Evolutionary conservation across 2,797 vertebrate species (phyloP), one percentile per base, ranked within the genome.

Genomic region (Scleropages formosus): DNA sequence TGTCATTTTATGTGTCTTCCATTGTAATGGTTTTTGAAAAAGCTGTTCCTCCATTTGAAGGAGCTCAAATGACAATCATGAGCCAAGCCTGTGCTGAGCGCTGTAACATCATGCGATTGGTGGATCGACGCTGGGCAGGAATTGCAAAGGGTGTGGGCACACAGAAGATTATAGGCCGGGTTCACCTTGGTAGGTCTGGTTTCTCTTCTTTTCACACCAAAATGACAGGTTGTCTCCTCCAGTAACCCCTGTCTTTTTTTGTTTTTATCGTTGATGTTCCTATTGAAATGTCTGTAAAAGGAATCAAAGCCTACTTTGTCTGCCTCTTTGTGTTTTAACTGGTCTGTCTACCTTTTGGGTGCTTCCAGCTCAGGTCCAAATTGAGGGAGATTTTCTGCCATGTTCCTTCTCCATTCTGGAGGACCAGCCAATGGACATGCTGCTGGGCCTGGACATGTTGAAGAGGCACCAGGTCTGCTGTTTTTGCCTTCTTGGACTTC

Each of bases 21-120:
- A 4, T 58, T 8, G 39, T 2, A 39, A 39, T 39, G 31, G 39
- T 39, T 39, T 39, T 39, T n/a, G n/a, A n/a, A n/a, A n/a, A n/a
- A n/a, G n/a, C n/a, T n/a, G 12, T 12, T 49, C 49, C 13, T 20
- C 8, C 16, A n/a, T 8, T 75, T 79, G 24, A 79, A 98, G 97
- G 98, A 83, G 97, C 97, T 78, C 98, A 99, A 88, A 99, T 99
- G 98, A 99, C 98, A 66, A 99, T 99, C 80, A 99, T 99, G 98
- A 99, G 97, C 87, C 97, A 99, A 79, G 95, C 98, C 0, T 98
- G 97, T 79, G 98, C 97, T 1, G 97, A 99, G 78, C 93, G 98
- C 79, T 99, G 98, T 81, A 98, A 99, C 84, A 99, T 99, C 75
- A 99, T 99, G 97, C 91, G 98, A 69, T 91, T 99, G 84, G 98